Evolutionary conservation across 1,140 invertebrate species (phyloP).

Genomic region (Euwallacea fornicatus): DNA sequence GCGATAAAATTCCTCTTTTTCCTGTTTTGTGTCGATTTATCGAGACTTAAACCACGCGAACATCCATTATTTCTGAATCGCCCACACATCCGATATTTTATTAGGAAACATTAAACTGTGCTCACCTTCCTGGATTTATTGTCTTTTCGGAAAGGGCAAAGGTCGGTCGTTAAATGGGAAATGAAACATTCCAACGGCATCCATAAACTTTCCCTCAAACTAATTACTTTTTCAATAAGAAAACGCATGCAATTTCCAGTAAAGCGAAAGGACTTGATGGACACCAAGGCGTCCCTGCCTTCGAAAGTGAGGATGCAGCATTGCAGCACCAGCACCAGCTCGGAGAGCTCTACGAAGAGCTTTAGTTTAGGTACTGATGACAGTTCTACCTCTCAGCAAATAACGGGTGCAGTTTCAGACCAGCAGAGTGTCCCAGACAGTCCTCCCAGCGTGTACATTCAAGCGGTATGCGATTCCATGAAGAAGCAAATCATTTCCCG

Average conservation of each 20-base stretch:
- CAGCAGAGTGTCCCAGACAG: constrained; percentile 47
- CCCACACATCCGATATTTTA: constrained; percentile 42
- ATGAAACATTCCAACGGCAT: no score
- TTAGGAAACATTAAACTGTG: background rate
- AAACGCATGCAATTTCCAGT: constrained; percentile 34
- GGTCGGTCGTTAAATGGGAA: no score
- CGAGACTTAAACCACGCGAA: no score
- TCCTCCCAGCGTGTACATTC: constrained; percentile 50
- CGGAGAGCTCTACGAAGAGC: constrained; percentile 52
- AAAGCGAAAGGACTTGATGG: constrained; percentile 53
- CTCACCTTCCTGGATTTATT: no score
- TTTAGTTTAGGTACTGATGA: constrained; percentile 47
- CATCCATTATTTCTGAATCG: background rate
- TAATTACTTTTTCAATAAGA: no score
- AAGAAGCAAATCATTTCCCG: constrained; percentile 90
- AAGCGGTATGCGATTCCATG: constrained; percentile 90
- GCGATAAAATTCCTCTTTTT: no score
- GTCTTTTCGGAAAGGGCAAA: no score
- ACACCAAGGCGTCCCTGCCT: constrained; percentile 48
- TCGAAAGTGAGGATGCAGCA: constrained; percentile 47
- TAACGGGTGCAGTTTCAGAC: background rate
- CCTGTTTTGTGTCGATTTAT: no score
- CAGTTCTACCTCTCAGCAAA: background rate
- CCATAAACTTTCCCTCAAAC: no score
- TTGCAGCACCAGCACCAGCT: constrained; percentile 51